Evolutionary conservation across 2,888 invertebrate species (phyloP), one percentile per base, ranked within the genome.

Genomic region (Eristalis arbustorum): DNA sequence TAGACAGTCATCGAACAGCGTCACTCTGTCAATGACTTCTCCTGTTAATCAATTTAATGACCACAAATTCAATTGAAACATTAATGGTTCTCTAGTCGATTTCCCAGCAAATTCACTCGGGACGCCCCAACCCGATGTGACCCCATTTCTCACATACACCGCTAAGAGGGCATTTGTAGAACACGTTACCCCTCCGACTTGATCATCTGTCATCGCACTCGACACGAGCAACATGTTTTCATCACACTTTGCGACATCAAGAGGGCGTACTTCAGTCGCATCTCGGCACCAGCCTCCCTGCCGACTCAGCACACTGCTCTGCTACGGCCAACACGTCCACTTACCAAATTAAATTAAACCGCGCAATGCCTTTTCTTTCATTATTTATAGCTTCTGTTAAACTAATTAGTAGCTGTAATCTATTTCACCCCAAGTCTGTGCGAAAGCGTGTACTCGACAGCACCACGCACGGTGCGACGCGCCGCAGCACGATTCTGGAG

Each of bases 391-490:
- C 34, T 67, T 72, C 79, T 75, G 79, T 34, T 61, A 67, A 72
- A 79, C 84, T 79, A 84, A 84, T 84, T 84, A 84, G 84, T 62
- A 74, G 74, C 37, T 34, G 73, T 68, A 80, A 80, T 73, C 73
- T 74, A 80, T 63, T 63, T 79, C 56, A 62, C 64, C 14, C 31
- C 25, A 66, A 42, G 59, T 66, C 71, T 49, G 78, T 66, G 42
- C 59, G 37, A 72, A 73, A 61, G 42, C 31, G 59, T 34, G 14
- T 34, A 71, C 4, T 13, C 10, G 25, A 42, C 6, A 22, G 8
- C 34, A 10, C 18, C 10, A 11, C 37, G 59, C 37, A 1, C 56
- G 22, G 37, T 56, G 57, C 56, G 34, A n/a, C 57, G 13, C 18
- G 57, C 40, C 69, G 42, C 61, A 6, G 18, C 13, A 66, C n/a